Evolutionary conservation across 2,888 invertebrate species (phyloP), one percentile per base, ranked within the genome.

Genomic region (Tigriopus californicus): DNA sequence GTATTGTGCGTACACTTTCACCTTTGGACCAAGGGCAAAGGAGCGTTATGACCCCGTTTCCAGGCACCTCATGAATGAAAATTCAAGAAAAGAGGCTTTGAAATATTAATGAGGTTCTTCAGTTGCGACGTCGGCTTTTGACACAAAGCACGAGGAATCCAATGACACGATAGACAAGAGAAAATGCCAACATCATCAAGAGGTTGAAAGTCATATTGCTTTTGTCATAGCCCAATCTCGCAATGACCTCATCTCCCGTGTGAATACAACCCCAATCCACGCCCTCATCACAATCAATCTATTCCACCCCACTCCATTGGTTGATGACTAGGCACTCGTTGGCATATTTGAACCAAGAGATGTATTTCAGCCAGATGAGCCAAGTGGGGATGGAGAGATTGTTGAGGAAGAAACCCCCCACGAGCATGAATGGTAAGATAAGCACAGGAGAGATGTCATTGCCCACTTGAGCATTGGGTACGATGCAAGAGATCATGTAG

Each of bases 381-480:
- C 58, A 61, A 40, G 49, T 48, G 8, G 64, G 49, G 12, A 22
- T 13, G 20, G 49, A 49, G 13, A 18, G 13, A 22, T 49, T 49
- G 5, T 58, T 33, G 55, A 62, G 54, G 15, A 49, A 62, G 52
- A 44, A 52, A 33, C 25, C 46, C 8, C 94, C 94, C 70, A 97
- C 94, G 18, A 97, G 74, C 72, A 95, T 76, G 70, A 94, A 85
- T 0, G 95, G 94, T 61, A 95, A 87, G 64, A 94, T 82, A 61
- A 92, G 77, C 4, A 94, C 88, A 1, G 94, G 90, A 0, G 90
- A 88, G 58, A 95, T 78, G 0, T 91, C 85, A 1, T 92, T 74
- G 0, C 92, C 92, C 79, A 92, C 85, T 52, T 85, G 83, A 3
- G 87, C 80, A 62, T 81, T 83, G 62, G 79, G 80, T 65, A 88